Percentiles rank a stretch among this genome's conserved stretches.
phyloP scores from a whole-genome alignment of 2,797 vertebrate genomes.

The Gymnothorax javanicus region DNA sequence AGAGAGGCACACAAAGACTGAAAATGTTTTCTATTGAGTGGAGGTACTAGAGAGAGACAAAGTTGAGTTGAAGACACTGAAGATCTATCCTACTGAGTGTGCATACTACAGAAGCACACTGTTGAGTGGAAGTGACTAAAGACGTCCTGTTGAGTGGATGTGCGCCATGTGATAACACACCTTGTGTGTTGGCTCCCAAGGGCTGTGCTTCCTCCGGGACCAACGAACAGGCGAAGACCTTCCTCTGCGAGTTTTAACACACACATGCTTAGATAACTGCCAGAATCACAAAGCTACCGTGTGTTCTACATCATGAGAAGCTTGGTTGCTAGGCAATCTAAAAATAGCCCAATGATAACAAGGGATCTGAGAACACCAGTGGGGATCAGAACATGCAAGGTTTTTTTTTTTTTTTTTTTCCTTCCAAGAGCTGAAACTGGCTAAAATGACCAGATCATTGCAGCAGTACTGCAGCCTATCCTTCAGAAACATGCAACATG shows the following conservation, averaged over 20 bases:
- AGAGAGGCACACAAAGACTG: no score
- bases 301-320: slow-evolving; percentile 25
- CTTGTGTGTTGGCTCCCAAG: slow-evolving; percentile 90
- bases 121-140: neutral
- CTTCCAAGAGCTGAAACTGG: neutral
- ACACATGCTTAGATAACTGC: slow-evolving; percentile 9
- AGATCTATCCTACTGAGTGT: neutral
- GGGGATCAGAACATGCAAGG: slow-evolving; percentile 12
- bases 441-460: neutral
- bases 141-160: neutral
- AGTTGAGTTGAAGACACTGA: neutral
- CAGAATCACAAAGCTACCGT: neutral
- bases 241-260: slow-evolving; percentile 78
- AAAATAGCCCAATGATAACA: slow-evolving; percentile 42
- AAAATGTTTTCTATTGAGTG: no score
- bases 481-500: neutral
- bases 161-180: slow-evolving; percentile 68
- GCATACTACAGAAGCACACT: neutral
- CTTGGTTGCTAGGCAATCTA: slow-evolving; percentile 41
- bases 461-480: neutral
- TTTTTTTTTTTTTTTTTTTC: neutral
- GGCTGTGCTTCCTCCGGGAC: slow-evolving; percentile 90
- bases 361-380: neutral
- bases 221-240: slow-evolving; percentile 93
- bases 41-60: neutral